Conservation (phyloP, 2,797 vertebrate genomes). For the Uromys caudimaculatus region DNA sequence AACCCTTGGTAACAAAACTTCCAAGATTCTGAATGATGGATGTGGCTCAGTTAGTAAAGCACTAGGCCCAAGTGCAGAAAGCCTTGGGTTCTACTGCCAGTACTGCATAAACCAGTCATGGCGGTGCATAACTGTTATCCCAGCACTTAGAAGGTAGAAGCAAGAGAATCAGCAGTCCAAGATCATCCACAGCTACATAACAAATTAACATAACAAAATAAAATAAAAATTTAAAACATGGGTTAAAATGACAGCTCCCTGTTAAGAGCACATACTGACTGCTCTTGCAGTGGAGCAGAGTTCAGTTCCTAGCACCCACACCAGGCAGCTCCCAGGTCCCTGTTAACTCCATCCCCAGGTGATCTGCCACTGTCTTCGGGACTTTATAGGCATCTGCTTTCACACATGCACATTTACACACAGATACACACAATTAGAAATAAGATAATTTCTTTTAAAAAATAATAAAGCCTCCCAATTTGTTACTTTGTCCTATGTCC, state of each 20-base stretch:
- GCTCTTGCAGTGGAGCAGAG: too few relatives aligned
- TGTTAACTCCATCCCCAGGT: not conserved
- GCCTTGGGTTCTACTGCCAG: not conserved
- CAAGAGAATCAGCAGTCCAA: not conserved
- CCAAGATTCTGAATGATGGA: not conserved
- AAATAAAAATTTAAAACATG: not conserved
- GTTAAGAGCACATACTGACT: not conserved
- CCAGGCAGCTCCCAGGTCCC: not conserved
- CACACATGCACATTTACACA: not conserved
- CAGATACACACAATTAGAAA: not conserved
- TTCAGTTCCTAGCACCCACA: not conserved
- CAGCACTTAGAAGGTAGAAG: not conserved
- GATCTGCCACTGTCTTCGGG: not conserved
- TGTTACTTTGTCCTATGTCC: not conserved
- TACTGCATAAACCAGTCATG: not conserved
- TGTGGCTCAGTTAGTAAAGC: not conserved
- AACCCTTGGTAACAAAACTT: not conserved
- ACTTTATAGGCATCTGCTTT: not conserved
- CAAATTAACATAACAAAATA: not conserved
- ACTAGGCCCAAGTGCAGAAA: not conserved
- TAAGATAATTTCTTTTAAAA: not conserved
- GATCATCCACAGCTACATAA: not conserved
- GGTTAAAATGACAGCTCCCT: too few relatives aligned
- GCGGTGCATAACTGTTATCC: not conserved
- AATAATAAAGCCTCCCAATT: not conserved